Evolutionary conservation across 2,113 vertebrate species (phyloP), one percentile per base, ranked within the genome.

Genomic region (Chloroceryle aenea): DNA sequence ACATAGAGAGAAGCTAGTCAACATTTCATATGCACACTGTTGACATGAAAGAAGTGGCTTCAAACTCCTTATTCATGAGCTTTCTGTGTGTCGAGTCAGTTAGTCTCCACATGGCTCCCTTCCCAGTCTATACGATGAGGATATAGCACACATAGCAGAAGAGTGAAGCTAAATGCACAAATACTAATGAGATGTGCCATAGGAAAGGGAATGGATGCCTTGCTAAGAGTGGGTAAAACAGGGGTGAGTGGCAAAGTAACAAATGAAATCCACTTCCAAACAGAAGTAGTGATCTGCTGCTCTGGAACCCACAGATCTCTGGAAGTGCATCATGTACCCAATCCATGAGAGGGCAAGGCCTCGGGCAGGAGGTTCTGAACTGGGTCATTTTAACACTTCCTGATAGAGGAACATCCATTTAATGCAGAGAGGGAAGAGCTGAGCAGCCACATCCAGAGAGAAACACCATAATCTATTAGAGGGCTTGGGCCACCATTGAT

Each of bases 401-500:
- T 96, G 85, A 85, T 59, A 90, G 55, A 90, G 17, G 22, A 93
- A n/a, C 55, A 43, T 71, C 67, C 58, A 74, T 91, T 93, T 96
- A 95, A 93, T 68, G 62, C 73, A 77, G 87, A 67, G 66, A 85
- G 36, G n/a, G 81, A 96, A 2, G 36, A 53, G 45, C 52, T 73
- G 71, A 89, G 90, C 64, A 89, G 80, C 42, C 3, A 4, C 1
- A 0, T 90, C 93, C 40, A 87, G 75, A 83, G 40, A 93, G 76
- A 87, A 94, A 89, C 59, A 55, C 32, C 1, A 0, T 90, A 96
- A 97, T 97, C 96, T 97, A 78, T 96, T 94, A 94, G 0, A 0
- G 42, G 43, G 32, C 87, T 90, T 78, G 75, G 92, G 93, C 86
- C 89, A 85, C 81, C 72, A 29, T 64, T 94, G 96, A 97, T 97